Conservation (phyloP, 2,797 vertebrate genomes). For the Bovichtus variegatus region DNA sequence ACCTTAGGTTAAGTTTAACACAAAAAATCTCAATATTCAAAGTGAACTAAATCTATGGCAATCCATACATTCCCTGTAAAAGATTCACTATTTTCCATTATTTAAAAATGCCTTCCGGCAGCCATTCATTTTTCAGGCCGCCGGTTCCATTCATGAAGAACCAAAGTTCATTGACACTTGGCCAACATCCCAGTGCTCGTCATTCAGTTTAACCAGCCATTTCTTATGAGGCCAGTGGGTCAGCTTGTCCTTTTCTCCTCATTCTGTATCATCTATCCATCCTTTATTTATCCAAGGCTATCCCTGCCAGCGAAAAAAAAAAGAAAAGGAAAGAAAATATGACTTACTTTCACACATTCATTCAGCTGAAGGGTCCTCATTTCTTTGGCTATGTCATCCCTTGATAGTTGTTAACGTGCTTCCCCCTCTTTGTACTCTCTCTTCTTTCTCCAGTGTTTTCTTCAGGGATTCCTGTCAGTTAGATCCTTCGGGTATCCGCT, state of each 20-base stretch:
- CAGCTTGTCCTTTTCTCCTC: not conserved
- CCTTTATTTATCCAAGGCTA: not conserved
- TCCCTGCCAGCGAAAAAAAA: not conserved
- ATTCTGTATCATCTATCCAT: not conserved
- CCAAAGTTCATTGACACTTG: slow-evolving; percentile 37
- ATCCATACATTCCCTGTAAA: not conserved
- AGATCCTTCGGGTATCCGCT: slow-evolving; percentile 57
- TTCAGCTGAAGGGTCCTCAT: slow-evolving; percentile 68
- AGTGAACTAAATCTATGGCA: not conserved
- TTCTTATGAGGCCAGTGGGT: slow-evolving; percentile 3
- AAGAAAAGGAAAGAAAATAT: not conserved
- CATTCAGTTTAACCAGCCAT: slow-evolving; percentile 10
- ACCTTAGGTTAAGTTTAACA: not conserved
- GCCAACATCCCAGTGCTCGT: not conserved
- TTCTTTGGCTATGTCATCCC: slow-evolving; percentile 76
- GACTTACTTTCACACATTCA: slow-evolving; percentile 77
- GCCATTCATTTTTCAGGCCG: slow-evolving; percentile 16
- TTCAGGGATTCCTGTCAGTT: slow-evolving; percentile 30
- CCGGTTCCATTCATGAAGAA: slow-evolving; percentile 26
- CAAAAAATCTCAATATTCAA: not conserved
- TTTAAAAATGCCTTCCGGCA: not conserved
- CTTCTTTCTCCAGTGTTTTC: slow-evolving; percentile 13
- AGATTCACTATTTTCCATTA: not conserved
- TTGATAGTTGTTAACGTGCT: not conserved
- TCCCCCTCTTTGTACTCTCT: slow-evolving; percentile 20